Base-by-base conservation (phyloP, 2,113 vertebrate genomes). In the Pachyramphus minor region DNA sequence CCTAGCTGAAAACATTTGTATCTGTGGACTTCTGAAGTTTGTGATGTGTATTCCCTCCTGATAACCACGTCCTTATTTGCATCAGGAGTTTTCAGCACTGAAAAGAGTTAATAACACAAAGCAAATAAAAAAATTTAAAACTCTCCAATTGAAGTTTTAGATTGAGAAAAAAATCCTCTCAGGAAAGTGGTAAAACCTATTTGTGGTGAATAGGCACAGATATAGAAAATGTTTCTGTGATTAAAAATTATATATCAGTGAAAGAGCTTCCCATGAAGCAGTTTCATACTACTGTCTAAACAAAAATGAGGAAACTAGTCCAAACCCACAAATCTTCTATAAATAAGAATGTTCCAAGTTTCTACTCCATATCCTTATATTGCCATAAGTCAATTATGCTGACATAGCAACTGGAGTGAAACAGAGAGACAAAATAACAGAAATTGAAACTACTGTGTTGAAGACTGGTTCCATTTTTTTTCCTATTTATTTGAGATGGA, bases 331-430 rank as follows among this genome's bases (percentile, higher is more conserved):
- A 81, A 71, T 68, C 33, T 67, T 82, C 45, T 73, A 67, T n/a
- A 94, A 96, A 85, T 91, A 89, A 73, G 10, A 66, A 50, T 42
- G 67, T 90, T 86, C 58, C 55, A 59, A 80, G 72, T 89, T 96
- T 84, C 85, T 95, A 24, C 49, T 90, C 67, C 60, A 78, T 62
- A 71, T 84, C 33, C 17, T 90, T 25, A 37, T 33, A 63, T 50
- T 52, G 78, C 19, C 11, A 8, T 47, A 71, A 41, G 23, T 30
- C 14, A 72, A 55, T 83, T 90, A 66, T 42, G 79, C 85, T 97
- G 90, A 96, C 72, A 77, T 71, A 80, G 68, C 64, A 97, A 95
- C 64, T 90, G 47, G 12, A 92, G 31, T 63, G 35, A 80, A 91
- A 80, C 2, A 59, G 9, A 66, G 67, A 94, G 94, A 83, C 24